A percentile compares a stretch with the other conserved stretches of the same genome.
phyloP scores from a whole-genome alignment of 2,888 invertebrate genomes.

The Drosophila eohydei region DNA sequence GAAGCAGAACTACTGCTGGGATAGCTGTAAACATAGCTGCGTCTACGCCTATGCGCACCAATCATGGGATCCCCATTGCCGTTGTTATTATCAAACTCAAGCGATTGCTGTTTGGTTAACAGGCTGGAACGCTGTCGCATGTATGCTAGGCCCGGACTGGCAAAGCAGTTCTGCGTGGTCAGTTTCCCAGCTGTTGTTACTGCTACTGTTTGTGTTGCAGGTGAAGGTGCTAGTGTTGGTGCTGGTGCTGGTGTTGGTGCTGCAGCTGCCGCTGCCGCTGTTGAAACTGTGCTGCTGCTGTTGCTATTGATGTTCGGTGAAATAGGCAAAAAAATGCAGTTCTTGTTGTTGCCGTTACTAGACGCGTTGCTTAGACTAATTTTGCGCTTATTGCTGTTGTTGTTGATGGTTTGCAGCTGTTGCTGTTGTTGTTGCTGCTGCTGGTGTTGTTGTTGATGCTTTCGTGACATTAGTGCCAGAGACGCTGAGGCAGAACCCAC shows the following conservation, averaged over 20 bases:
- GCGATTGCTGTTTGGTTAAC: slow-evolving; percentile 82
- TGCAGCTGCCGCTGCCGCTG: slow-evolving; percentile 7
- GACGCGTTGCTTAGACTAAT: slow-evolving; percentile 80
- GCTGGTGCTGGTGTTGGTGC: slow-evolving; percentile 5
- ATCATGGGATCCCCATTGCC: slow-evolving; percentile 82
- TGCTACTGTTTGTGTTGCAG: slow-evolving; percentile 11
- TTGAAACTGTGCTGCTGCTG: slow-evolving; percentile 27
- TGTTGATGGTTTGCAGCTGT: slow-evolving; percentile 37
- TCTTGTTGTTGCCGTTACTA: slow-evolving; percentile 88
- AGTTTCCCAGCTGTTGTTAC: slow-evolving; percentile 18
- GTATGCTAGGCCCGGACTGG: slow-evolving; percentile 92
- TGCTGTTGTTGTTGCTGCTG: slow-evolving; percentile 42
- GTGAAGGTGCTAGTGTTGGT: slow-evolving; percentile 4
- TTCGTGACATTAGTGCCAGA: slow-evolving; percentile 84
- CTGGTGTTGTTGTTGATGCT: slow-evolving; percentile 82
- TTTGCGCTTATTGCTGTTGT: slow-evolving; percentile 80
- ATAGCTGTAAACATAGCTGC: slow-evolving; percentile 72
- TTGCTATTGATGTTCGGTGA: slow-evolving; percentile 86
- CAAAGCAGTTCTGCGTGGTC: slow-evolving; percentile 86
- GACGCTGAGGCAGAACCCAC: slow-evolving; percentile 85
- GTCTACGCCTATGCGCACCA: slow-evolving; percentile 78
- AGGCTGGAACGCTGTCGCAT: slow-evolving; percentile 88
- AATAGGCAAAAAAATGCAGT: slow-evolving; percentile 94
- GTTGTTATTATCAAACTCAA: slow-evolving; percentile 74
- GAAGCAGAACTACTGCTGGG: slow-evolving; percentile 85